Evolutionary conservation across 92 coral and sea anemone genomes (phyloP), one percentile per base, ranked within the genome.

Genomic region (Desmophyllum pertusum): DNA sequence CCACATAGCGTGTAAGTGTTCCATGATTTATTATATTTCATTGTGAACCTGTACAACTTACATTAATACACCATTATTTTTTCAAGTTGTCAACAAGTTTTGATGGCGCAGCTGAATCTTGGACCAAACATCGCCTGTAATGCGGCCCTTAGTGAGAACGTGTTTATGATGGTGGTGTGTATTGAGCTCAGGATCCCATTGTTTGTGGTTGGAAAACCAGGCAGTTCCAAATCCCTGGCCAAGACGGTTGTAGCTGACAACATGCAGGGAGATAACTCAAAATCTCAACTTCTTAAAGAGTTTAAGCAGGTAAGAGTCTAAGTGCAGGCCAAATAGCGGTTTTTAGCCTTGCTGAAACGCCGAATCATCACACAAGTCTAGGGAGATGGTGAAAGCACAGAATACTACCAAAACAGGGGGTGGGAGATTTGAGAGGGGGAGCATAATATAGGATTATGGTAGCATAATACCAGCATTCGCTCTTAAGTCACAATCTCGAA

Each of bases 81-180:
- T 2, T 38, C 10, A 46, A 78, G 89, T 9, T 89, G 89, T 38
- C 86, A 85, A 52, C 38, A 81, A 30, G 72, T 70, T 57, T 53
- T 89, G 70, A 72, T 85, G 83, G 41, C 76, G 5, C 70, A 83
- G 42, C 51, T 91, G 41, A 30, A 78, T 21, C 86, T 91, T 50
- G 94, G 89, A 10, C 82, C 87, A 3, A 91, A 91, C 77, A 91
- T 91, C 33, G 94, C 94, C 7, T 11, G 83, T 63, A 91, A 91
- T 59, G 69, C 57, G 23, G 87, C 93, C 41, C 83, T 91, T 15
- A 78, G 87, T 53, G 91, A 91, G 42, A 91, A 91, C 66, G 94
- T 91, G 53, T 91, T 91, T 33, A 91, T 91, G 94, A 91, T 91
- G 94, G 89, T 85, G 62, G 84, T 91, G 64, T 87, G 94, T 51